These are phyloP conservation scores for Caradrina kadenii DNA, from an alignment of 2,888 invertebrate species.

Conservation along the genomic window DNA sequence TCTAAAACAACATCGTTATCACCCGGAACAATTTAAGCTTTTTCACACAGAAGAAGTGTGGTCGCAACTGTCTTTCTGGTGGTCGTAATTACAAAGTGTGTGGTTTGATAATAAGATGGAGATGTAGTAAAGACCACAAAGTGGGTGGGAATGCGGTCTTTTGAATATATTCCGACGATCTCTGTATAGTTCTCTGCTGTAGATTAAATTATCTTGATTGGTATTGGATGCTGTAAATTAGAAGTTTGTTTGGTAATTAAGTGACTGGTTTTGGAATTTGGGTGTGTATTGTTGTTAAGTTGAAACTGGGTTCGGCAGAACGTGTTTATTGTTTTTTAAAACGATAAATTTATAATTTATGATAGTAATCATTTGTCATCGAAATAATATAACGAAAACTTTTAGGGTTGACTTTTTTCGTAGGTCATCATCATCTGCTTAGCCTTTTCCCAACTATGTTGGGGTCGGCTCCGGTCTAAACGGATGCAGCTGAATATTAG, in stretches of 20 bases:
- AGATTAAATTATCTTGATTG: constrained; percentile 47
- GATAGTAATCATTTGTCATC: no score
- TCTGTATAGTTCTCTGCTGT: constrained; percentile 15
- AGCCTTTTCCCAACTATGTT: no score
- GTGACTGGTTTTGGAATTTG: constrained; percentile 4
- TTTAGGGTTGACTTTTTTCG: no score
- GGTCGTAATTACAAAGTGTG: constrained; percentile 60
- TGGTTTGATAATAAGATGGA: constrained; percentile 53
- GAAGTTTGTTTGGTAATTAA: constrained; percentile 35
- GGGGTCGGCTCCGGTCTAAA: no score
- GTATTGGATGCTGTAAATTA: constrained; percentile 20
- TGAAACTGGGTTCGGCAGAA: neutral
- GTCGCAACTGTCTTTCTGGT: constrained; percentile 56
- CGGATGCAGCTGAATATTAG: no score
- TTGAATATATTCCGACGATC: constrained; percentile 43
- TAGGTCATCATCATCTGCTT: no score
- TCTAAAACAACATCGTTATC: constrained; percentile 47
- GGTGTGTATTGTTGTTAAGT: constrained; percentile 12
- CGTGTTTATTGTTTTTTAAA: neutral
- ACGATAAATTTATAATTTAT: neutral
- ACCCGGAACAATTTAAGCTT: constrained; percentile 56
- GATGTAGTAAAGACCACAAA: constrained; percentile 28
- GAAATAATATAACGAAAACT: no score
- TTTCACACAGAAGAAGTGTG: constrained; percentile 54
- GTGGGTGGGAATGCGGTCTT: constrained; percentile 52